Conservation (phyloP, 2,797 vertebrate genomes). For the Gymnopithys bicolor region DNA sequence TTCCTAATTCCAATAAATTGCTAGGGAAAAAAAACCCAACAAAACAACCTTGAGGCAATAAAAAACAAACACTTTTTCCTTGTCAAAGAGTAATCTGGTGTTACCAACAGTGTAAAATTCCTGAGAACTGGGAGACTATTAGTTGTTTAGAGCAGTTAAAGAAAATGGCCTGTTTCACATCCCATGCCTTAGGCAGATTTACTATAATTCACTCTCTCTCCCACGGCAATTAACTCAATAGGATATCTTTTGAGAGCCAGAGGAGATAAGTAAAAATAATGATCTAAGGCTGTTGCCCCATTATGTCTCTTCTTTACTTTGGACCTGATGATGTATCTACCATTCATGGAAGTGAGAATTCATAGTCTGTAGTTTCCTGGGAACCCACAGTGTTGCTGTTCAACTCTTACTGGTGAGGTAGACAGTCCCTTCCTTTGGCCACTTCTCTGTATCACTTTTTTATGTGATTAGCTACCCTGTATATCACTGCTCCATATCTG, state of each 20-base stretch:
- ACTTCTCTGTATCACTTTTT: neutral
- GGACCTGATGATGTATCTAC: neutral
- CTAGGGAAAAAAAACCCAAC: neutral
- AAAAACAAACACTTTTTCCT: neutral
- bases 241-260: neutral
- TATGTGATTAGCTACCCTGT: fast-evolving
- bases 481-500: neutral
- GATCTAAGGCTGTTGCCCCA: neutral
- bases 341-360: fast-evolving
- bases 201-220: neutral
- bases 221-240: neutral
- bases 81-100: neutral
- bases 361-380: neutral
- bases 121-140: neutral
- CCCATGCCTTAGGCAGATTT: neutral
- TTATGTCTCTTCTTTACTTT: neutral
- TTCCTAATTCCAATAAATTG: neutral
- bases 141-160: neutral
- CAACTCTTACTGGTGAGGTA: neutral
- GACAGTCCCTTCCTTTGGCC: fast-evolving
- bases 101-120: neutral
- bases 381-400: fast-evolving
- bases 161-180: neutral
- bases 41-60: neutral
- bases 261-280: neutral